Conservation (phyloP, 2,888 invertebrate species). For the Erebia aethiops region DNA sequence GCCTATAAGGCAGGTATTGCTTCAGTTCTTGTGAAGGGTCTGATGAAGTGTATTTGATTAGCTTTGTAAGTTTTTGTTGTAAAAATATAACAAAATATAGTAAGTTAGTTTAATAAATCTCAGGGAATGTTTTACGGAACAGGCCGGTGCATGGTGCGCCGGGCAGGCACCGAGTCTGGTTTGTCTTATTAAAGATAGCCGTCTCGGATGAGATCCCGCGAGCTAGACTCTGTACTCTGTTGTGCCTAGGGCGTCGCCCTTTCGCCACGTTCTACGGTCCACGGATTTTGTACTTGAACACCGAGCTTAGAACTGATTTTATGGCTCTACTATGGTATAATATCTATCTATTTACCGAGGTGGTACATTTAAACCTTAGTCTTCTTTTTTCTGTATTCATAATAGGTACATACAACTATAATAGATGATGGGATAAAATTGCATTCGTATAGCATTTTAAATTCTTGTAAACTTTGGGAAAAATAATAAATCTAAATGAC, state of each 20-base stretch:
- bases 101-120: constrained; percentile 25
- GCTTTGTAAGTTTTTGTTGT: too few species aligned
- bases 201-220: constrained; percentile 54
- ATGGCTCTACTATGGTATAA: constrained; percentile 5
- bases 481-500: too few species aligned
- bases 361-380: not conserved
- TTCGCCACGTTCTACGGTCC: constrained; percentile 60
- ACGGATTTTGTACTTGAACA: constrained; percentile 48
- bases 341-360: not conserved
- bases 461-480: too few species aligned
- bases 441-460: too few species aligned
- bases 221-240: constrained; percentile 56
- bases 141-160: constrained; percentile 34
- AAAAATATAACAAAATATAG: not conserved
- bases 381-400: not conserved
- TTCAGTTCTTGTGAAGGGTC: too few species aligned
- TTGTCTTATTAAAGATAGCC: constrained; percentile 46
- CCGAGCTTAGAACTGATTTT: constrained; percentile 38
- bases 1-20: too few species aligned
- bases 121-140: constrained; percentile 32
- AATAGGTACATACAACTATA: not conserved
- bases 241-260: constrained; percentile 63
- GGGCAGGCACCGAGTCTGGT: constrained; percentile 33
- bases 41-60: too few species aligned
- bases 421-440: too few species aligned